A percentile compares a stretch with the other conserved stretches of the same genome.
phyloP scores from a whole-genome alignment of 2,888 invertebrate species.

The Hydriomena furcata region DNA sequence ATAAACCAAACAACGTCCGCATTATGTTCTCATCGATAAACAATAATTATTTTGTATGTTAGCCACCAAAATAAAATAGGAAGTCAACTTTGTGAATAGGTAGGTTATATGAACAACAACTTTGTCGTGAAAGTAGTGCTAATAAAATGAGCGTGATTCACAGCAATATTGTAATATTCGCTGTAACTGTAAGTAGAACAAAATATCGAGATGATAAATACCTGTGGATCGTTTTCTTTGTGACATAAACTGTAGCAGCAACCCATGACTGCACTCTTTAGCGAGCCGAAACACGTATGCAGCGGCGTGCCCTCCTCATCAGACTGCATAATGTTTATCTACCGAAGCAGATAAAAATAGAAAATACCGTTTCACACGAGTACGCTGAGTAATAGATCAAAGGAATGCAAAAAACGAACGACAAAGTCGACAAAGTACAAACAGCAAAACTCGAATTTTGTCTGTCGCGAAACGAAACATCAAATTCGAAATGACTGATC shows the following conservation, averaged over 20 bases:
- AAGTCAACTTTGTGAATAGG: conserved; percentile 18
- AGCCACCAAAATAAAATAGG: conserved; percentile 28
- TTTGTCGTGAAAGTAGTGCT: conserved; percentile 18
- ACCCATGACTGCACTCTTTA: conserved; percentile 84
- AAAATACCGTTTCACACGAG: conserved; percentile 63
- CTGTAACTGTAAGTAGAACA: conserved; percentile 4
- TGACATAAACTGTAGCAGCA: conserved; percentile 90
- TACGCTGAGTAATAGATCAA: conserved; percentile 45
- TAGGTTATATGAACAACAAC: neutral
- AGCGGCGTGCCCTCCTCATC: conserved; percentile 70
- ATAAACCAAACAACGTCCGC: conserved; percentile 29
- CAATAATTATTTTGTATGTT: conserved; percentile 30
- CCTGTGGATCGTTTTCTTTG: conserved; percentile 87
- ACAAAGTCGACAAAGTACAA: conserved; percentile 16
- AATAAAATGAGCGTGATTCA: conserved; percentile 2
- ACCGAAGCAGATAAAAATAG: conserved; percentile 70
- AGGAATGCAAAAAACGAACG: conserved; percentile 17
- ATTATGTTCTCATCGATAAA: conserved; percentile 43
- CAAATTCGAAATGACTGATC: too few species aligned
- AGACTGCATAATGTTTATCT: conserved; percentile 77
- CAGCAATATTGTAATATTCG: conserved; percentile 4
- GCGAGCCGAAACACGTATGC: conserved; percentile 79
- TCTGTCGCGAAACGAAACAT: too few species aligned
- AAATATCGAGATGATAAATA: conserved; percentile 66
- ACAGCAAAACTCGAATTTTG: too few species aligned